Evolutionary conservation across 92 coral and sea anemone genomes (phyloP).

Genomic region (Phenganax subtilis): DNA sequence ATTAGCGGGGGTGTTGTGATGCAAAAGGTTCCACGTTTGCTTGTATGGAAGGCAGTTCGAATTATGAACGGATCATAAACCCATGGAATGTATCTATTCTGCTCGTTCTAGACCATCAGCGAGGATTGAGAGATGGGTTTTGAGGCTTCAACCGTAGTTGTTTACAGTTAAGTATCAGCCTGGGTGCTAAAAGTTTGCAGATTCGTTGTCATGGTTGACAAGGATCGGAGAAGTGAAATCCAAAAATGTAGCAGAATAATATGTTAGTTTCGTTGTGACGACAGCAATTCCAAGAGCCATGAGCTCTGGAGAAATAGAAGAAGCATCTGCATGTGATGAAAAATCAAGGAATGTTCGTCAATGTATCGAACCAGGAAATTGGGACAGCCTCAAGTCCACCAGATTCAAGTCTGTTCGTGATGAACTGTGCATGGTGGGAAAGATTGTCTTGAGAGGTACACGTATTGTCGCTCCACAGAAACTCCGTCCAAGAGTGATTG

Average conservation of each 20-base stretch:
- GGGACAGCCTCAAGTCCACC: slow-evolving; percentile 5
- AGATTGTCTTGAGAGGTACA: slow-evolving; percentile 42
- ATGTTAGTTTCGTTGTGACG: slow-evolving; percentile 38
- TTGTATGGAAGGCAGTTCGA: slow-evolving; percentile 12
- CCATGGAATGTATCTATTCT: slow-evolving; percentile 46
- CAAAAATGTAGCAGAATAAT: slow-evolving; percentile 33
- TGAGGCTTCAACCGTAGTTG: slow-evolving; percentile 44
- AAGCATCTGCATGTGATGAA: slow-evolving; percentile 33
- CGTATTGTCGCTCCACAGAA: slow-evolving; percentile 39
- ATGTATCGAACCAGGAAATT: slow-evolving; percentile 30
- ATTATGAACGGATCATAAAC: slow-evolving; percentile 30
- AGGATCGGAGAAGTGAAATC: slow-evolving; percentile 16
- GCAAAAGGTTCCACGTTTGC: slow-evolving; percentile 1
- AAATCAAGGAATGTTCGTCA: slow-evolving; percentile 19
- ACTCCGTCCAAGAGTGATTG: background rate
- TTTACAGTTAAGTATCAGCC: slow-evolving; percentile 41
- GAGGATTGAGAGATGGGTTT: slow-evolving; percentile 49
- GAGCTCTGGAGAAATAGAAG: slow-evolving; percentile 47
- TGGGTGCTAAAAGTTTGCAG: slow-evolving; percentile 46
- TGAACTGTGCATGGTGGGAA: slow-evolving; percentile 45
- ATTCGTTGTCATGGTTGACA: slow-evolving; percentile 43
- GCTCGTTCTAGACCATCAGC: slow-evolving; percentile 46
- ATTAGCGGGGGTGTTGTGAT: background rate
- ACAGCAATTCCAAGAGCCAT: slow-evolving; percentile 55
- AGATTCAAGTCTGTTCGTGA: slow-evolving; percentile 27